Base-by-base conservation (phyloP, 1,140 invertebrate genomes). In the Drosophila busckii region DNA sequence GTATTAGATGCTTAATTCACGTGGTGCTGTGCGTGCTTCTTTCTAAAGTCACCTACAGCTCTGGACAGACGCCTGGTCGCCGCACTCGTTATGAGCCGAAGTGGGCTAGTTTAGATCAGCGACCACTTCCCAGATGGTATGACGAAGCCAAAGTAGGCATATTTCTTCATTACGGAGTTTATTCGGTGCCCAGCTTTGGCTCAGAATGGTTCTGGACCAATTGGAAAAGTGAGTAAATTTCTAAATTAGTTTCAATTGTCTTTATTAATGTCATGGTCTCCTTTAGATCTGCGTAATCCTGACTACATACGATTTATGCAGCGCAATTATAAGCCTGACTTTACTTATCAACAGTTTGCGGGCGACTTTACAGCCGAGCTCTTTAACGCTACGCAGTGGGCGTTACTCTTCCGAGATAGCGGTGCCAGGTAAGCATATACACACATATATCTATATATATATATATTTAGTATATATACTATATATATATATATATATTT, bases 121-220 rank as follows among this genome's bases (percentile, higher is more conserved):
- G 97, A 34, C 93, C 94, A 0, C 69, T 97, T 29, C 97, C 97
- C 0, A 9, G 67, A 5, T 98, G 96, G 97, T 98, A 94, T 75
- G 96, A 97, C 73, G 89, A 95, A 38, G 93, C 91, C 0, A 98
- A 98, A 89, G 90, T 98, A 61, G 96, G 96, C 9, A 97, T 98
- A 53, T 98, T 98, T 80, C 89, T 97, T 26, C 96, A 98, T 71
- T 98, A 96, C 94, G 96, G 97, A 2, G 93, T 98, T 0, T 98
- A 93, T 75, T 93, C 94, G 0, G 97, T 98, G 0, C 96, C 96
- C 0, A 93, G 93, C 61, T 94, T 92, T 87, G 90, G 91, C 0
- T 92, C 92, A 1, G 96, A 96, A 89, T 97, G 95, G 96, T 97
- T 96, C 87, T 97, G 95, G 95, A 89, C 87, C 1, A 89, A 93